Evolutionary conservation across 2,888 invertebrate genomes (phyloP).

Genomic region (Caenorhabditis sp.): DNA sequence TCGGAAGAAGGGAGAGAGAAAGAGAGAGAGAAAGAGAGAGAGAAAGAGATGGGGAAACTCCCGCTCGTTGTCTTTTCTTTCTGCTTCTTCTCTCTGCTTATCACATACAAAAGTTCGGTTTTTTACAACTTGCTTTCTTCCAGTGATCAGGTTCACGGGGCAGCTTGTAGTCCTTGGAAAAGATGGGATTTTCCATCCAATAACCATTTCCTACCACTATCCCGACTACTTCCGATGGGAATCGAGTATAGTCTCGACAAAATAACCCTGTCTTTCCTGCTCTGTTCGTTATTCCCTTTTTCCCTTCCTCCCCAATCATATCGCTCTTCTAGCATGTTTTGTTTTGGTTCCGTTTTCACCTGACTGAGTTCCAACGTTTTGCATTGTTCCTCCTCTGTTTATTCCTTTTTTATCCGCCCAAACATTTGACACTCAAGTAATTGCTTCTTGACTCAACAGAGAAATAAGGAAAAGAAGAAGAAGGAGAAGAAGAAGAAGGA

Average conservation of each 20-base stretch:
- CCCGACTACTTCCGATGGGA: not conserved
- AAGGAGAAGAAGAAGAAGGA: not conserved
- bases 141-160: slow-evolving; percentile 6
- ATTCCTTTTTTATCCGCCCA: not conserved
- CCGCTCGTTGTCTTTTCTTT: not conserved
- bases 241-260: too few species aligned
- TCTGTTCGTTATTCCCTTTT: slow-evolving; percentile 12
- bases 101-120: slow-evolving; percentile 51
- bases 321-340: slow-evolving; percentile 20
- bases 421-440: slow-evolving; percentile 17
- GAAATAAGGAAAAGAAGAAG: not conserved
- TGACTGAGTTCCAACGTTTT: slow-evolving; percentile 38
- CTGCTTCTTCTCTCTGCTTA: slow-evolving; percentile 1
- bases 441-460: not conserved
- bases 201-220: slow-evolving; percentile 15
- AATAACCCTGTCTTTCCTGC: slow-evolving; percentile 17
- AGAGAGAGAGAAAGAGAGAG: too few species aligned
- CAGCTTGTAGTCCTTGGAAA: too few species aligned
- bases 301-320: slow-evolving; percentile 2
- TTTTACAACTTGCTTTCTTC: slow-evolving; percentile 14
- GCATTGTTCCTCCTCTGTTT: slow-evolving; percentile 17
- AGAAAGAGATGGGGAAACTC: too few species aligned
- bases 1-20: slow-evolving; percentile 20
- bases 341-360: slow-evolving; percentile 36
- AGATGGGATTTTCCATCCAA: too few species aligned